These are phyloP conservation scores for Philopotamus ludificatus DNA, from an alignment of 1,140 invertebrate species.

Conservation along the genomic window DNA sequence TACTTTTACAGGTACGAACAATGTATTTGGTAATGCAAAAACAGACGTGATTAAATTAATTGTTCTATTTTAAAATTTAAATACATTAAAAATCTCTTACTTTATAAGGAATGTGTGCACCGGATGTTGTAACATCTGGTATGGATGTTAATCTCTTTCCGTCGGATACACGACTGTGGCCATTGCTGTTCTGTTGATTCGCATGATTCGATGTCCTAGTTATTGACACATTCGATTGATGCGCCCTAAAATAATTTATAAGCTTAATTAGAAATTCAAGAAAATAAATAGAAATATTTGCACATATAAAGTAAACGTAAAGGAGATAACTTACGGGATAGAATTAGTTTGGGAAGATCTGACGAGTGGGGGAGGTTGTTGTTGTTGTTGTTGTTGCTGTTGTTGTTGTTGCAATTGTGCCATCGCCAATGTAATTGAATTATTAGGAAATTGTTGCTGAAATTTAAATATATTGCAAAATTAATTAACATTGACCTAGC, in stretches of 20 bases:
- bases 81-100: slow-evolving; percentile 40
- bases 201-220: neutral
- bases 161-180: slow-evolving; percentile 42
- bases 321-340: slow-evolving; percentile 31
- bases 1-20: neutral
- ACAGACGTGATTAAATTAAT: neutral
- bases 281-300: neutral
- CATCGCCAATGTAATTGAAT: slow-evolving; percentile 55
- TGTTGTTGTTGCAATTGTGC: slow-evolving; percentile 44
- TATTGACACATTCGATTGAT: slow-evolving; percentile 28
- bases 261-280: neutral
- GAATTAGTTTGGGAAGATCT: slow-evolving; percentile 30
- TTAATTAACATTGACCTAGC: too few species aligned
- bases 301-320: neutral
- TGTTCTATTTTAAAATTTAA: neutral
- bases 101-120: slow-evolving; percentile 67
- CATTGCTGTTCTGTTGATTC: slow-evolving; percentile 30
- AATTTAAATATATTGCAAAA: neutral
- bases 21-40: neutral
- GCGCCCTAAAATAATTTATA: slow-evolving; percentile 20
- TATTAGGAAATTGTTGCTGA: slow-evolving; percentile 52
- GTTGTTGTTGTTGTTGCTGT: slow-evolving; percentile 39
- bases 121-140: slow-evolving; percentile 58
- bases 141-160: slow-evolving; percentile 63
- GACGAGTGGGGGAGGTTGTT: slow-evolving; percentile 36